phyloP scores from a whole-genome alignment of 2,113 vertebrate species.

The Emberiza fucata region DNA sequence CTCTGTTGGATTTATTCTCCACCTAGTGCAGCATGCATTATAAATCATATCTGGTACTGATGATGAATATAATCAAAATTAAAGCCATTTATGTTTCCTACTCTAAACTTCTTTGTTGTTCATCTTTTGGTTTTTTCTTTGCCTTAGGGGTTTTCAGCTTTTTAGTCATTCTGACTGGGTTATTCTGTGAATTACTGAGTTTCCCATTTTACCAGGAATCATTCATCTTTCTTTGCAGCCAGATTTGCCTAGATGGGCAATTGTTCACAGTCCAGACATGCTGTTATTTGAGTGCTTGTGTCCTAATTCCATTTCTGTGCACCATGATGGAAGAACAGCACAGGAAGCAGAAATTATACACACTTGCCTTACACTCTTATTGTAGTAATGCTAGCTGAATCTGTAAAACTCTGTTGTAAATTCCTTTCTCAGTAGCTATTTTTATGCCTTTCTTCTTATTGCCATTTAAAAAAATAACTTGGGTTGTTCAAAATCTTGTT shows the following conservation, averaged over 20 bases:
- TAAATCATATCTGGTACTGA: background rate
- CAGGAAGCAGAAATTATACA: background rate
- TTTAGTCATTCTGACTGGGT: background rate
- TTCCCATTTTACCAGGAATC: background rate
- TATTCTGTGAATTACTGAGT: background rate
- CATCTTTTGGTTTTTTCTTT: background rate
- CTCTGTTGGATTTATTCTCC: background rate
- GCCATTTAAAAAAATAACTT: background rate
- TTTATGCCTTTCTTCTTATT: background rate
- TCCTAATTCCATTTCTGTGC: background rate
- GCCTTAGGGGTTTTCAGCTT: background rate
- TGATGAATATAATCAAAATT: background rate
- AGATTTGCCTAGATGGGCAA: background rate
- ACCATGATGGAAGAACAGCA: background rate
- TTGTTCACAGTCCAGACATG: background rate
- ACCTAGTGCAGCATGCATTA: background rate
- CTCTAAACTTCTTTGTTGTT: background rate
- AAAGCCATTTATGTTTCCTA: background rate
- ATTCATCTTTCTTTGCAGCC: background rate
- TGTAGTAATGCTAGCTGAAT: background rate
- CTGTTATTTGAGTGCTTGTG: background rate
- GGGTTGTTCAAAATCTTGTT: background rate
- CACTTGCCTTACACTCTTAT: background rate
- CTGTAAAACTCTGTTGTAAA: background rate
- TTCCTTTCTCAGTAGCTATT: background rate